These are phyloP conservation scores for Patiria miniata DNA, from an alignment of 35 echinoderm and acorn worm species.

Conservation along the genomic window DNA sequence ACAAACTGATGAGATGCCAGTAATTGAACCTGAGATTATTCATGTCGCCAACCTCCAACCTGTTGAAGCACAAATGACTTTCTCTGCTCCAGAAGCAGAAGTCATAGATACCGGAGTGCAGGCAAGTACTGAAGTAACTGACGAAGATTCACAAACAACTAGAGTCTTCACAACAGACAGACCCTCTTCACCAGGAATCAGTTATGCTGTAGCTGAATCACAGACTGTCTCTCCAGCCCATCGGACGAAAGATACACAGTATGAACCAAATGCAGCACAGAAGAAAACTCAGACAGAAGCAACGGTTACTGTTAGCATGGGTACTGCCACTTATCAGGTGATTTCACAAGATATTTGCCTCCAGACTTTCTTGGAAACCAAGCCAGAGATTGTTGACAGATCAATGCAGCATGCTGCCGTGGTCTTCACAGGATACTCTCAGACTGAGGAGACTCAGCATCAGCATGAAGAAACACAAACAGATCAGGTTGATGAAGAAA, in stretches of 20 bases:
- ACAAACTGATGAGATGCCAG: background rate
- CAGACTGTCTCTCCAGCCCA: background rate
- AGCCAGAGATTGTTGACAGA: constrained; percentile 7
- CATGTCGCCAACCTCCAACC: background rate
- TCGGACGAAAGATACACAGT: background rate
- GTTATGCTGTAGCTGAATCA: background rate
- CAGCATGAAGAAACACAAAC: background rate
- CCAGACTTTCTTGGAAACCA: constrained; percentile 14
- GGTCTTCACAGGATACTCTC: background rate
- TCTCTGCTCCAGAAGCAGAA: background rate
- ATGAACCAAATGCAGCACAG: background rate
- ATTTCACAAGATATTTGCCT: background rate
- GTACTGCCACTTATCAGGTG: background rate
- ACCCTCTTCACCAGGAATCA: constrained; percentile 24
- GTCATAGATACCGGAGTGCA: constrained; percentile 15
- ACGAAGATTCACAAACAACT: constrained; percentile 25
- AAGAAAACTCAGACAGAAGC: constrained; percentile 5
- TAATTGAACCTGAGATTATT: constrained; percentile 27
- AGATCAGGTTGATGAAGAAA: background rate
- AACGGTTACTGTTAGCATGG: background rate
- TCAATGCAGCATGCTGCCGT: constrained; percentile 13
- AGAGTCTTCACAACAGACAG: background rate
- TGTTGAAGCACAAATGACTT: background rate
- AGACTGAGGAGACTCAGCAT: background rate
- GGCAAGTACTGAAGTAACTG: constrained; percentile 3